Percentiles rank a stretch among this genome's conserved stretches.
phyloP scores from a whole-genome alignment of 1,140 invertebrate species.

The Drosophila bipectinata region DNA sequence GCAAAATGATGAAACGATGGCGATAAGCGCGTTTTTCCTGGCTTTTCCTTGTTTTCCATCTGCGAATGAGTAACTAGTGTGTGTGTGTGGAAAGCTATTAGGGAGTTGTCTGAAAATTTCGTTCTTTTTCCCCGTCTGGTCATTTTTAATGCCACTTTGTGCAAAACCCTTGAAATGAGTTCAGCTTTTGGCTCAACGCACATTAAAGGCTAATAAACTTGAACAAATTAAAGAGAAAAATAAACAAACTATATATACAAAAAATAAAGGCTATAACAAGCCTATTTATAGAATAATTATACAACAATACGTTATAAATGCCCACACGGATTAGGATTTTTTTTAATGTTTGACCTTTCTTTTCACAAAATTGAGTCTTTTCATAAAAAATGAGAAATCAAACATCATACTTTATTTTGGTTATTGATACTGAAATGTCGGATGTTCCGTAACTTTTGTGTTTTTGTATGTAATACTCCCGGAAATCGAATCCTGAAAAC shows the following conservation, averaged over 20 bases:
- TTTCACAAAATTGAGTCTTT: too few species aligned
- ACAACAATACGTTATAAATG: too few species aligned
- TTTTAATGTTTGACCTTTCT: too few species aligned
- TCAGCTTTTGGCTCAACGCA: slow-evolving; percentile 38
- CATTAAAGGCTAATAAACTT: slow-evolving; percentile 15
- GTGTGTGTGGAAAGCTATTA: slow-evolving; percentile 71
- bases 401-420: too few species aligned
- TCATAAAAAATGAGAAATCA: too few species aligned
- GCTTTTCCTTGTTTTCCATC: slow-evolving; percentile 8
- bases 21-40: slow-evolving; percentile 59
- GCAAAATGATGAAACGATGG: slow-evolving; percentile 78
- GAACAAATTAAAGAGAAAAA: slow-evolving; percentile 3
- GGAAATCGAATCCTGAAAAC: too few species aligned
- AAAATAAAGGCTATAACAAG: too few species aligned
- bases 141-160: slow-evolving; percentile 70
- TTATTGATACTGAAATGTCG: too few species aligned
- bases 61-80: slow-evolving; percentile 10
- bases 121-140: slow-evolving; percentile 21
- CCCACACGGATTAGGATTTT: too few species aligned
- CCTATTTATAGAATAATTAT: too few species aligned
- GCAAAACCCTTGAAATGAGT: slow-evolving; percentile 71
- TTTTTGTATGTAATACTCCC: too few species aligned
- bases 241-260: background rate
- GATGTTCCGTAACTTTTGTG: too few species aligned
- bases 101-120: slow-evolving; percentile 71